Conservation (phyloP, 2,113 vertebrate species). For the Glareola pratincola region DNA sequence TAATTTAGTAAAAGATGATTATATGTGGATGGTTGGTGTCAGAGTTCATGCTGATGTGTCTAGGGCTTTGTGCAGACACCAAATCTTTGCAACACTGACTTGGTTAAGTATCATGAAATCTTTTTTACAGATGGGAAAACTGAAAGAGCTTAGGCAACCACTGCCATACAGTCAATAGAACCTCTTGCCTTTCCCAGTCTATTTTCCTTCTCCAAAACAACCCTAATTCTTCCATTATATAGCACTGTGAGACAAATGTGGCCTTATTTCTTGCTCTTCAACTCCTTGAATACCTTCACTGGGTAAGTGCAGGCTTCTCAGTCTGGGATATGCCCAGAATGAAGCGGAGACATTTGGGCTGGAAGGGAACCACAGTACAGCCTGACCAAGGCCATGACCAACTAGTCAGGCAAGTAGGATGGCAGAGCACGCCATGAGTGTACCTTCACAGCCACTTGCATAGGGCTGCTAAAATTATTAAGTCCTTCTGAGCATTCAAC, state of each 20-base stretch:
- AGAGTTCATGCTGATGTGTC: neutral
- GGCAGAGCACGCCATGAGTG: accelerated
- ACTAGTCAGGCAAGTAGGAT: neutral
- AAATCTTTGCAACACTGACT: neutral
- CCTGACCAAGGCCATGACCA: neutral
- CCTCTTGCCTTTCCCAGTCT: neutral
- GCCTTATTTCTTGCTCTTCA: neutral
- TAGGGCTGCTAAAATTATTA: neutral
- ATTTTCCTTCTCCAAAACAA: neutral
- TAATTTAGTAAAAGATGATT: neutral
- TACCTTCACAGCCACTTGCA: neutral
- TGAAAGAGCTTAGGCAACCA: neutral
- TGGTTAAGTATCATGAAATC: neutral
- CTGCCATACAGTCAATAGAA: neutral
- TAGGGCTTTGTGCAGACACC: neutral
- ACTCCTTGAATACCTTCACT: neutral
- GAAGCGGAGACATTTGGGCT: neutral
- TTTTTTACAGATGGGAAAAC: neutral
- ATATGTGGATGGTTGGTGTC: neutral
- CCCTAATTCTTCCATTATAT: neutral
- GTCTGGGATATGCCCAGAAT: neutral
- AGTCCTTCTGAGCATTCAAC: neutral
- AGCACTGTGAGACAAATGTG: neutral
- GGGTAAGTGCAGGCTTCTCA: neutral
- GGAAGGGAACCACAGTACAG: neutral